A percentile compares a stretch with the other conserved stretches of the same genome.
Conservation (phyloP, 1,140 invertebrate species). For the Eupristina koningsbergeri region DNA sequence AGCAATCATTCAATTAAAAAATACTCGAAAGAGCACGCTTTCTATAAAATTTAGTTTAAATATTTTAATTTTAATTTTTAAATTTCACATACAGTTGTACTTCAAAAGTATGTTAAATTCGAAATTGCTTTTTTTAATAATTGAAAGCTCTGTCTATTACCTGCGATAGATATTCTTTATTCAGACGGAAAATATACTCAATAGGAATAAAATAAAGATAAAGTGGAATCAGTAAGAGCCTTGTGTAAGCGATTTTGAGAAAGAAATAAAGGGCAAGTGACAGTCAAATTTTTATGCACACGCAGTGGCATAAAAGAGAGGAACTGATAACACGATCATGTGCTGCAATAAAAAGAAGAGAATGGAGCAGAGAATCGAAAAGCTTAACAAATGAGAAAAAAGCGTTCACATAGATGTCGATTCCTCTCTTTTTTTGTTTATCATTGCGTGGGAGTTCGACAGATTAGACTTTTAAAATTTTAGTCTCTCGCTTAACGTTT, state of each 20-base stretch:
- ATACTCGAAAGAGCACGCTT: no score
- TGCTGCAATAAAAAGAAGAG: neutral
- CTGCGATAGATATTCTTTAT: no score
- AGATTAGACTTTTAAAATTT: constrained; percentile 48
- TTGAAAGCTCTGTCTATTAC: no score
- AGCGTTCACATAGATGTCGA: neutral
- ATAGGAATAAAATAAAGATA: neutral
- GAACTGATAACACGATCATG: constrained; percentile 24
- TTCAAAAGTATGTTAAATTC: no score
- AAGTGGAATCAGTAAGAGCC: neutral
- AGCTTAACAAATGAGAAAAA: constrained; percentile 19
- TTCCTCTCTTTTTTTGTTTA: constrained; percentile 33
- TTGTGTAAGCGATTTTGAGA: neutral
- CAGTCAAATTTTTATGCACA: constrained; percentile 17
- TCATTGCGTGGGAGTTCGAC: neutral
- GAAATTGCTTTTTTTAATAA: no score
- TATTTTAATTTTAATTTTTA: no score
- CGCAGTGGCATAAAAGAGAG: constrained; percentile 4
- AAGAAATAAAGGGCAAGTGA: neutral
- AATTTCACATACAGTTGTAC: no score
- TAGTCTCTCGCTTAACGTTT: constrained; percentile 6
- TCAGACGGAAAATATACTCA: no score
- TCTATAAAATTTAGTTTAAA: no score
- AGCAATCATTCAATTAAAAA: no score
- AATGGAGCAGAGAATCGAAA: neutral